Evolutionary conservation across 1,140 invertebrate genomes (phyloP).

Genomic region (Atta colombica): DNA sequence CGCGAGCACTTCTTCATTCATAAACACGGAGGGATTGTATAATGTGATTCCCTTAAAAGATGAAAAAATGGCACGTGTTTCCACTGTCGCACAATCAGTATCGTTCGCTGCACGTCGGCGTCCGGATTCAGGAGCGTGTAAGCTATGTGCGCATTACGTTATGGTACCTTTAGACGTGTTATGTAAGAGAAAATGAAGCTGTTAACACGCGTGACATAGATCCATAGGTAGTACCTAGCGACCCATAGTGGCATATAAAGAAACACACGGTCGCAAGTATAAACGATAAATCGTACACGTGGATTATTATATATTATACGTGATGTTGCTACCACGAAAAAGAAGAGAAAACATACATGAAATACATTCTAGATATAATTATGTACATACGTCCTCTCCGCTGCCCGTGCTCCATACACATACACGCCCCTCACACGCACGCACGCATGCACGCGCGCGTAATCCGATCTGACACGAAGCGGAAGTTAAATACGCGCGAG

Average conservation of each 20-base stretch:
- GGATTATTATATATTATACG: constrained; percentile 52
- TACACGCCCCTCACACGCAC: background rate
- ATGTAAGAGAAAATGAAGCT: background rate
- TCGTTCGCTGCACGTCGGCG: background rate
- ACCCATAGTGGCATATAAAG: constrained; percentile 13
- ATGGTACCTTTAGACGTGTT: constrained; percentile 42
- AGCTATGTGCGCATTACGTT: constrained; percentile 10
- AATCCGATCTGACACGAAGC: constrained; percentile 5
- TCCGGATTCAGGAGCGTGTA: background rate
- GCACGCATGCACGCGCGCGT: constrained; percentile 31
- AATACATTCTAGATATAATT: constrained; percentile 20
- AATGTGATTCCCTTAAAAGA: background rate
- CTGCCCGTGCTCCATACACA: constrained; percentile 28
- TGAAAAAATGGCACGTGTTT: constrained; percentile 1
- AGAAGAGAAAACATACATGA: background rate
- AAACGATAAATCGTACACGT: constrained; percentile 18
- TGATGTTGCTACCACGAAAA: constrained; percentile 26
- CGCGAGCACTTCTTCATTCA: background rate
- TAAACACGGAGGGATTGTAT: background rate
- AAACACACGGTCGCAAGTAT: background rate
- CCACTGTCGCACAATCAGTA: constrained; percentile 23
- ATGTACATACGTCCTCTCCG: constrained; percentile 63
- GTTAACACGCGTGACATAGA: constrained; percentile 27
- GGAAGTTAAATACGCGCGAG: background rate
- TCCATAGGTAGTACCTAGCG: constrained; percentile 30